Base-by-base conservation (phyloP, 2,797 vertebrate species). In the Darevskia nairensis region DNA sequence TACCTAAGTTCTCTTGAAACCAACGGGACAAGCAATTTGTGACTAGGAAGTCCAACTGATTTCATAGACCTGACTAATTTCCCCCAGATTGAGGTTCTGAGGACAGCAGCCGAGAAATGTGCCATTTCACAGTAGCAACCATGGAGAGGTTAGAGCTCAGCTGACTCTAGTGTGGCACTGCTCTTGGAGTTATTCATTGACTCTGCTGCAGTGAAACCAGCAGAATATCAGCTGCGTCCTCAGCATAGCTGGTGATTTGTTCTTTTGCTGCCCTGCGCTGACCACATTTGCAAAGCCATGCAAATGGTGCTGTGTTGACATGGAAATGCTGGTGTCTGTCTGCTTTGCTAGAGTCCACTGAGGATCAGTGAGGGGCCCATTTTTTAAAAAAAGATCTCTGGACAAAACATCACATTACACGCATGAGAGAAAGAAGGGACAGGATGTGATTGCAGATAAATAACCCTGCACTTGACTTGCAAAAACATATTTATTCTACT, bases 101-200 rank as follows among this genome's bases (percentile, higher is more conserved):
- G 19, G 80, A 55, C 64, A n/a, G 23, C 25, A 6, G 61, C 23
- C 69, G 27, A 78, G 9, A 46, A 44, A 77, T 39, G 39, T 21
- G 46, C 39, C 4, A 29, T 55, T 39, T 2, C 39, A 77, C 6
- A 86, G 23, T 8, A 6, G n/a, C 23, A 69, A 44, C 55, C 17
- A 61, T n/a, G 27, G 68, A 50, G 21, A 74, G 50, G 68, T 7
- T 17, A 72, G 78, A 81, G 27, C 55, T 72, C 15, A 17, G 15
- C 77, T 71, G 50, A 86, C 68, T 81, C 8, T 74, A 61, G 50
- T 21, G 6, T 81, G 50, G 55, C 46, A 27, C 41, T 69, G 10
- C 23, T 68, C 39, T 55, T 79, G 10, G 35, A 87, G 79, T 82
- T 82, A 75, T 41, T 87, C 27, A 87, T 87, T 87, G 82, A 82